These are phyloP conservation scores for Eupithecia dodoneata DNA, from an alignment of 2,888 invertebrate genomes.

Conservation along the genomic window DNA sequence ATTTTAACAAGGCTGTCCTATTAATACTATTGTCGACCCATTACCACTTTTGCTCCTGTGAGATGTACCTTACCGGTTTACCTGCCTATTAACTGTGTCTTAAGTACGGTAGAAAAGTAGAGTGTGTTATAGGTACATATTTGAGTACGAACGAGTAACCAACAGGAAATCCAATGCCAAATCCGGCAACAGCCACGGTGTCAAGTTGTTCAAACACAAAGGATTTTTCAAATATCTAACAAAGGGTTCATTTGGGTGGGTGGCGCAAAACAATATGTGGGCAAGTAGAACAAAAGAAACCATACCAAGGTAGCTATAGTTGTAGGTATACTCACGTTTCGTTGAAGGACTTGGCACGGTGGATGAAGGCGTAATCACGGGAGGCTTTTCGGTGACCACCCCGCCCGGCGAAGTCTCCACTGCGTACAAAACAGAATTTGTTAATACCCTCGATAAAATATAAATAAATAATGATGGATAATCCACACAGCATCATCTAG, in stretches of 20 bases:
- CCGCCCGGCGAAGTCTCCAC: slow-evolving; percentile 61
- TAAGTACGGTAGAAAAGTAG: neutral
- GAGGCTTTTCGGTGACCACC: slow-evolving; percentile 61
- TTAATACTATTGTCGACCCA: neutral
- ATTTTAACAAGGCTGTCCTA: neutral
- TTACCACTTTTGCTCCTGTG: neutral
- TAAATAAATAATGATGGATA: too few relatives aligned
- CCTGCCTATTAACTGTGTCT: neutral
- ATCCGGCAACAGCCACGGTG: slow-evolving; percentile 44
- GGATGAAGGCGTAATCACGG: slow-evolving; percentile 57
- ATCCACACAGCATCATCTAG: too few relatives aligned
- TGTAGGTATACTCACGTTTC: slow-evolving; percentile 66
- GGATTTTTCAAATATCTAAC: slow-evolving; percentile 45
- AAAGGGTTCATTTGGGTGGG: slow-evolving; percentile 50
- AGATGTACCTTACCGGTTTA: neutral
- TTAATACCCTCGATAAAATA: too few relatives aligned
- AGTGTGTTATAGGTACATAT: neutral
- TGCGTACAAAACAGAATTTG: slow-evolving; percentile 39
- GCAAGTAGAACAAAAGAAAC: slow-evolving; percentile 34
- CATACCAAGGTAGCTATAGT: slow-evolving; percentile 14
- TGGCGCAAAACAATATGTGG: slow-evolving; percentile 40
- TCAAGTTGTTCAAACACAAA: slow-evolving; percentile 54
- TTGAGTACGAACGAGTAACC: slow-evolving; percentile 4
- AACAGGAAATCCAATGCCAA: slow-evolving; percentile 30
- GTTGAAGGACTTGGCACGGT: slow-evolving; percentile 55